These are phyloP conservation scores for Ceyx melanurus DNA, from an alignment of 2,113 vertebrate genomes.

Conservation along the genomic window DNA sequence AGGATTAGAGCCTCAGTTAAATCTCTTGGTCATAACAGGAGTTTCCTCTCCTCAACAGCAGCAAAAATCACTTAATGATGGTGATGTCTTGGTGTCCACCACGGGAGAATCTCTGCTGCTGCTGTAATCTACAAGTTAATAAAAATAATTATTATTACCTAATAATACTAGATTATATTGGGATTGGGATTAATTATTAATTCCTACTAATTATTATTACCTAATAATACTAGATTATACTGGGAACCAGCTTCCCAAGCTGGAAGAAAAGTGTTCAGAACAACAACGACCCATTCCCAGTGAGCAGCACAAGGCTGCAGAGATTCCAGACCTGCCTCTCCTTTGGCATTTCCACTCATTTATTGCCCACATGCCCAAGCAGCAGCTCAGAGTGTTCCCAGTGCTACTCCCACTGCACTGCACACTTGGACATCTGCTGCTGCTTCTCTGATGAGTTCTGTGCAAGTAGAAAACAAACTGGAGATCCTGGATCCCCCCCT, in stretches of 20 bases:
- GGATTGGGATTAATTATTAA: background rate
- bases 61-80: background rate
- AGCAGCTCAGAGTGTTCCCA: background rate
- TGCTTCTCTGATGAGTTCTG: background rate
- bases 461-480: background rate
- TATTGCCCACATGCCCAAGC: background rate
- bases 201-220: too few species aligned
- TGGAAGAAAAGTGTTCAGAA: background rate
- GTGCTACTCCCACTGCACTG: background rate
- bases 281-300: background rate
- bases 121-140: background rate
- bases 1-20: background rate
- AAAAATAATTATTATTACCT: too few species aligned
- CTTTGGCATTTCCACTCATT: background rate
- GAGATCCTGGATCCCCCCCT: background rate
- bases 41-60: background rate
- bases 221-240: too few species aligned
- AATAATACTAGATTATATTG: too few species aligned
- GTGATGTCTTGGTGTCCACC: rapidly evolving
- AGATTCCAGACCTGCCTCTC: background rate
- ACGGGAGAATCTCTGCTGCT: background rate
- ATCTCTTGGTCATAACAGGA: background rate
- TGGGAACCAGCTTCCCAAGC: background rate
- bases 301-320: rapidly evolving
- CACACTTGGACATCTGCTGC: background rate